Evolutionary conservation across 2,113 vertebrate species (phyloP).

Genomic region (Thamnaconus septentrionalis): DNA sequence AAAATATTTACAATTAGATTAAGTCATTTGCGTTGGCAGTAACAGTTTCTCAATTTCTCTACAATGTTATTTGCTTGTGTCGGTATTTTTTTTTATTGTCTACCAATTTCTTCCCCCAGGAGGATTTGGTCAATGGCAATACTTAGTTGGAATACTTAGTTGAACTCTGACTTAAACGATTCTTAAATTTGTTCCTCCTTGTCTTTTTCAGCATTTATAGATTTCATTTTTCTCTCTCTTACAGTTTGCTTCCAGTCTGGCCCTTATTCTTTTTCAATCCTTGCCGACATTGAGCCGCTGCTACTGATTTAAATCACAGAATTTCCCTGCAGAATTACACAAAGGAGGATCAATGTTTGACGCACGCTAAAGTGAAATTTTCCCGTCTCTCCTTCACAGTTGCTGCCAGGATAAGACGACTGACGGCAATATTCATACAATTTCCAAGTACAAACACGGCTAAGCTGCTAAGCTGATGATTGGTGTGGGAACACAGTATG

Average conservation of each 20-base stretch:
- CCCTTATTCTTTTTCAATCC: slow-evolving; percentile 1
- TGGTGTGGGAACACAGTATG: slow-evolving; percentile 78
- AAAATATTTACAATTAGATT: too few species aligned
- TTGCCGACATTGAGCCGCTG: slow-evolving; percentile 18
- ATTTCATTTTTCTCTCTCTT: slow-evolving; percentile 5
- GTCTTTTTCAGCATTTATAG: too few species aligned
- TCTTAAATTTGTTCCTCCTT: too few species aligned
- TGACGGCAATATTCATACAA: slow-evolving; percentile 72
- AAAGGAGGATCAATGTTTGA: slow-evolving; percentile 65
- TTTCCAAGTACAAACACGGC: slow-evolving; percentile 80
- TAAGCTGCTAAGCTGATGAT: slow-evolving; percentile 81
- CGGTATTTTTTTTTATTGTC: too few species aligned
- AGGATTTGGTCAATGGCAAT: too few species aligned
- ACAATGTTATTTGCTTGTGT: too few species aligned
- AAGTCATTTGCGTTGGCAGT: too few species aligned
- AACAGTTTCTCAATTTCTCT: too few species aligned
- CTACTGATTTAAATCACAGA: slow-evolving; percentile 60
- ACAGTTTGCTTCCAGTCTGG: background rate
- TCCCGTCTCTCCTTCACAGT: slow-evolving; percentile 58
- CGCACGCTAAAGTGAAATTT: slow-evolving; percentile 65
- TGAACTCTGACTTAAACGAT: too few species aligned
- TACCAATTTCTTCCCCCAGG: too few species aligned
- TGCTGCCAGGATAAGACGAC: slow-evolving; percentile 65
- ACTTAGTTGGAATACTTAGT: too few species aligned
- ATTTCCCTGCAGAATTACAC: slow-evolving; percentile 54